Evolutionary conservation across 2,888 invertebrate genomes (phyloP), one percentile per base, ranked within the genome.

Genomic region (Drosophila eohydei): DNA sequence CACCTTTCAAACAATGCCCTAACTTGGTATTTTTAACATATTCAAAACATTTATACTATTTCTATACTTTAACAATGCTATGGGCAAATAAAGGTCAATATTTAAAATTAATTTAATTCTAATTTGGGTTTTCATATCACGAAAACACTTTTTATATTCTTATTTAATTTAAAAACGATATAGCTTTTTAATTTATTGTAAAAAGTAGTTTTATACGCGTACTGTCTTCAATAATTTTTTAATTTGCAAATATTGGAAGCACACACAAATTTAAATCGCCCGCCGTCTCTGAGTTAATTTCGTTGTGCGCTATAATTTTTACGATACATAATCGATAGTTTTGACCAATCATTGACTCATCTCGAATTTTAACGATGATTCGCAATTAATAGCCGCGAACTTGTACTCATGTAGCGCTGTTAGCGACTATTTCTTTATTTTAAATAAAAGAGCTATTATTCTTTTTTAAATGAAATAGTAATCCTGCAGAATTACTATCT

Each of bases 11-110:
- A 4, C 9, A 7, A 12, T 14, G 43, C 12, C 5, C 2, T 4
- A 8, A 0, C 1, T 8, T 64, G 11, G 60, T 76, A 61, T 64
- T 43, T 62, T 46, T 2, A 6, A 12, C 0, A 28, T 1, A 8
- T 2, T 4, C n/a, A 3, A 26, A 38, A 28, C 1, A 16, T 16
- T 16, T 32, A 4, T 1, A 11, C 16, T 12, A 16, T 14, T 14
- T 32, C 1, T n/a, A 4, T n/a, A 46, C 1, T 1, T 28, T 26
- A 1, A 12, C 6, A n/a, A n/a, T 30, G 30, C 30, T 3, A 2
- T 30, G 3, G 30, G 30, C 2, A 30, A 2, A 30, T 7, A 7
- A 7, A 30, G 3, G 30, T 30, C 30, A 2, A 30, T 4, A 30
- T 5, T 30, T 30, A 30, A 30, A 7, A 7, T 30, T 30, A 30